A percentile compares a stretch with the other conserved stretches of the same genome.
Conservation (phyloP, 2,888 invertebrate genomes). For the Drosophila cracens region DNA sequence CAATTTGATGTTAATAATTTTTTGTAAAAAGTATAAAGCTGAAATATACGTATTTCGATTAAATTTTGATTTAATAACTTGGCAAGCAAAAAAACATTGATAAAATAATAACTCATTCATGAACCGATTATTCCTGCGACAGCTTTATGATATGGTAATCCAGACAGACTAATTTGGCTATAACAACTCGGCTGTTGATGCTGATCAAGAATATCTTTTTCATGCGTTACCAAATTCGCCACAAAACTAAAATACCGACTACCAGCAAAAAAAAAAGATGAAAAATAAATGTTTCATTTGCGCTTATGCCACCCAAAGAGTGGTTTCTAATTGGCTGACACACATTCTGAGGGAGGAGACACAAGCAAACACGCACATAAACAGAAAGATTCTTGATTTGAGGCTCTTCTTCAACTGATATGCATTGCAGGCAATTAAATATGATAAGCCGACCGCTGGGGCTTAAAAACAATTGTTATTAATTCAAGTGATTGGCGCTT, state of each 20-base stretch:
- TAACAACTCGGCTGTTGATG: neutral
- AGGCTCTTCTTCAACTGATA: constrained; percentile 29
- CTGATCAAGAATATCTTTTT: neutral
- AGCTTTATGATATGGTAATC: neutral
- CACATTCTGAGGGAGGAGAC: constrained; percentile 12
- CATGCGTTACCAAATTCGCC: neutral
- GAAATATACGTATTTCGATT: neutral
- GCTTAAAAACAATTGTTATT: constrained; percentile 45
- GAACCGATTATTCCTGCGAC: neutral
- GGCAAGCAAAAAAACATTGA: neutral
- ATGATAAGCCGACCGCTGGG: constrained; percentile 39
- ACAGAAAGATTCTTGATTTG: constrained; percentile 3
- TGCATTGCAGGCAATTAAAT: constrained; percentile 51
- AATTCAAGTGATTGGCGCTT: constrained; percentile 39
- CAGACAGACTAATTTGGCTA: neutral
- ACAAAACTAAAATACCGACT: neutral
- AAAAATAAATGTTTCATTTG: constrained; percentile 5
- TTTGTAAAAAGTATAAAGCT: neutral
- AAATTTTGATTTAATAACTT: neutral
- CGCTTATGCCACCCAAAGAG: constrained; percentile 47
- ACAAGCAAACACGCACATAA: constrained; percentile 11
- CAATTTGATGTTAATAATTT: neutral
- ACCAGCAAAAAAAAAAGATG: neutral
- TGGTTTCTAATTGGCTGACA: constrained; percentile 43
- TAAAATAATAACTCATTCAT: neutral